A percentile compares a stretch with the other conserved stretches of the same genome.
Conservation (phyloP, 2,888 invertebrate genomes). For the Rhagium mordax region DNA sequence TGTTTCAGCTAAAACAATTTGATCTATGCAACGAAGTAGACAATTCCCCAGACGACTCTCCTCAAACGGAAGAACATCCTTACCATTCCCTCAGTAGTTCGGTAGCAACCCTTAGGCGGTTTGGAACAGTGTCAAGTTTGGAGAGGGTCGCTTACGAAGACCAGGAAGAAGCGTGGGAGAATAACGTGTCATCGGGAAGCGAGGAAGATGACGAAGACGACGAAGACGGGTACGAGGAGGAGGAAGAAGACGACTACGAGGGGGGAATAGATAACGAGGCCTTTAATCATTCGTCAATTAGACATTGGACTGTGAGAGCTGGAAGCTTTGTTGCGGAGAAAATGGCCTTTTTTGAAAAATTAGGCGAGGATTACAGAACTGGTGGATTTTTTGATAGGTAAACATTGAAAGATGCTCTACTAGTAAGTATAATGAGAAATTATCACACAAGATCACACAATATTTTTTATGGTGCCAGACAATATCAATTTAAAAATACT, state of each 20-base stretch:
- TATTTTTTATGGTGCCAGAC: too few relatives aligned
- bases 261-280: constrained; percentile 67
- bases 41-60: constrained; percentile 80
- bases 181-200: constrained; percentile 50
- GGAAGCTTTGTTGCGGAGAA: constrained; percentile 88
- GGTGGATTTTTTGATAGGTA: constrained; percentile 70
- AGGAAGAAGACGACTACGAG: constrained; percentile 53
- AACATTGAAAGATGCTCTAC: not conserved
- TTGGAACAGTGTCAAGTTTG: constrained; percentile 82
- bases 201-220: constrained; percentile 54
- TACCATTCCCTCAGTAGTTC: constrained; percentile 80
- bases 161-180: constrained; percentile 71
- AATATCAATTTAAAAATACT: too few relatives aligned
- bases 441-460: too few relatives aligned
- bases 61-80: constrained; percentile 82
- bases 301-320: constrained; percentile 85
- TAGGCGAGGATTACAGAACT: constrained; percentile 71
- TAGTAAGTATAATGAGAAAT: too few relatives aligned
- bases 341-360: constrained; percentile 80
- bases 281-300: constrained; percentile 64
- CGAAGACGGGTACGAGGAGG: constrained; percentile 53
- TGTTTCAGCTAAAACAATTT: constrained; percentile 12
- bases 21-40: constrained; percentile 69
- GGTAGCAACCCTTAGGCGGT: constrained; percentile 71
- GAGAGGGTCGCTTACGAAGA: constrained; percentile 79